phyloP scores from a whole-genome alignment of 2,797 vertebrate genomes.

The Hoplostethus mediterraneus region DNA sequence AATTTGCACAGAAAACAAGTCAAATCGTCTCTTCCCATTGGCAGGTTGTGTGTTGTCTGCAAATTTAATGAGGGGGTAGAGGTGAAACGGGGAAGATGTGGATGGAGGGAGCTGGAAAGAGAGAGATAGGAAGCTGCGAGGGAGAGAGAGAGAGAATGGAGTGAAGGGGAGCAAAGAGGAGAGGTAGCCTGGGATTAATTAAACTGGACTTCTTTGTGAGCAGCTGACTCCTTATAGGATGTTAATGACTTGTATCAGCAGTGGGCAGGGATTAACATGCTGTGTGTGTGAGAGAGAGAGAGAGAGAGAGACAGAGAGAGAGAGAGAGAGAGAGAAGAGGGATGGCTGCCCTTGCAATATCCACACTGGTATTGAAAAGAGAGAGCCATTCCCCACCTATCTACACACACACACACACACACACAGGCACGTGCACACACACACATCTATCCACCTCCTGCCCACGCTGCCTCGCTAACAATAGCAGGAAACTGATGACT shows the following conservation, averaged over 20 bases:
- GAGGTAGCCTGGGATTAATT: slow-evolving; percentile 59
- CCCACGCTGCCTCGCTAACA: neutral
- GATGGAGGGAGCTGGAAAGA: slow-evolving; percentile 1
- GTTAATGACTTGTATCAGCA: slow-evolving; percentile 56
- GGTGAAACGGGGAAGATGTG: neutral
- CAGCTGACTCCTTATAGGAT: slow-evolving; percentile 40
- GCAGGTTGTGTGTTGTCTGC: too few relatives aligned
- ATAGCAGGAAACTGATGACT: slow-evolving; percentile 11
- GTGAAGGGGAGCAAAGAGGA: neutral
- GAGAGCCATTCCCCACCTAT: neutral
- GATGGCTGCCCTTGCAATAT: slow-evolving; percentile 18
- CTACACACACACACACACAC: neutral
- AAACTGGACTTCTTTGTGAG: slow-evolving; percentile 39
- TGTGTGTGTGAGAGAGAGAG: slow-evolving; percentile 10
- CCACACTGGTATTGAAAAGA: neutral
- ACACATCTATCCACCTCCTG: slow-evolving; percentile 1
- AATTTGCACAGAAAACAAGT: too few relatives aligned
- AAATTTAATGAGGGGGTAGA: neutral
- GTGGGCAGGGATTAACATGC: slow-evolving; percentile 53
- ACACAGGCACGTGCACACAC: neutral
- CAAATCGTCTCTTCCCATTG: too few relatives aligned
- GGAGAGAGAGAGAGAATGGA: neutral
- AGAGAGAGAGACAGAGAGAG: neutral
- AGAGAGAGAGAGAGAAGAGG: too few relatives aligned
- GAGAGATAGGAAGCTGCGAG: neutral